Evolutionary conservation across 2,888 invertebrate genomes (phyloP), one percentile per base, ranked within the genome.

Genomic region (Criorhina ranunculi): DNA sequence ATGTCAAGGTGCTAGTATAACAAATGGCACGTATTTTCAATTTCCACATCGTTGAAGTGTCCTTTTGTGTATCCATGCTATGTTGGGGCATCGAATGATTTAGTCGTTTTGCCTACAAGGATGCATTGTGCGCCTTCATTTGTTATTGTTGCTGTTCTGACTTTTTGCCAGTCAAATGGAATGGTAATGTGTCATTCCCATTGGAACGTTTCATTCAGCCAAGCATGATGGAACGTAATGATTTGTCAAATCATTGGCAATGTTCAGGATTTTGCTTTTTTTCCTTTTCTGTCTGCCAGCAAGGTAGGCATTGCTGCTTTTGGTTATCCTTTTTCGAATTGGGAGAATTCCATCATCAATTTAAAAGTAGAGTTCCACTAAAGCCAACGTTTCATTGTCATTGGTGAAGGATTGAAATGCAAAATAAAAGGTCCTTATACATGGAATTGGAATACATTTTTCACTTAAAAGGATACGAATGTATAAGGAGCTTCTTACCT

Each of bases 131-230:
- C n/a, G n/a, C 35, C 9, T 33, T 15, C 31, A 53, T 53, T 53
- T 53, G 33, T 53, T 53, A 51, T 12, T 35, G 35, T 12, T 15
- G 12, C 53, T 53, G 31, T 51, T 51, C 12, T 51, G 51, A 31
- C 51, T 51, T 53, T 53, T 53, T 33, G 33, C 35, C 31, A 7
- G 31, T 12, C 12, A 53, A 33, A 12, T 15, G 12, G 53, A 31
- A 53, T 53, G 53, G 53, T 53, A 53, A 53, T 53, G 53, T 53
- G 29, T 53, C 53, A 53, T 33, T 53, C 31, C 29, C 33, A 33
- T 53, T 29, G 31, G 31, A 53, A 12, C 15, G 31, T 31, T 53
- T 53, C n/a, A 15, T 15, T 33, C 53, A 53, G 12, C 15, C 53
- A 53, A 33, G 33, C 53, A 15, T 53, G 33, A 12, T 31, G 8